Evolutionary conservation across 2,888 invertebrate genomes (phyloP).

Genomic region (Biston stratarius): DNA sequence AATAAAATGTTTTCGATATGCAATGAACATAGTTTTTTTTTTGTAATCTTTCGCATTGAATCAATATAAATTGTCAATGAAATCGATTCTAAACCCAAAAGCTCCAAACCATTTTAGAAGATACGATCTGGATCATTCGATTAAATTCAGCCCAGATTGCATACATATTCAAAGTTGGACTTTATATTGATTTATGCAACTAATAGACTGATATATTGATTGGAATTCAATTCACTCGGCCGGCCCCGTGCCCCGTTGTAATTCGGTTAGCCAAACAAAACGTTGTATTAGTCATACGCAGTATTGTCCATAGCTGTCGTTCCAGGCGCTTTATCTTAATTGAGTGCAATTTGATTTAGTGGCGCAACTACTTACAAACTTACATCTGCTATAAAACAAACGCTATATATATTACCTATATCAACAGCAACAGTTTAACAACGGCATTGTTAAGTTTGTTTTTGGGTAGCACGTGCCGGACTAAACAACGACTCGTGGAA

Average conservation of each 20-base stretch:
- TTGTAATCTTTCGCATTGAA: not conserved
- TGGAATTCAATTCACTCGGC: conserved; percentile 67
- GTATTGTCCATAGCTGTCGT: conserved; percentile 80
- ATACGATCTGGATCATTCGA: conserved; percentile 32
- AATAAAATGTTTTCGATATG: conserved; percentile 22
- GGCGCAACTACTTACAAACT: conserved; percentile 63
- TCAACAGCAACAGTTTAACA: conserved; percentile 46
- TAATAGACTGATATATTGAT: conserved; percentile 54
- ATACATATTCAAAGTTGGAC: conserved; percentile 45
- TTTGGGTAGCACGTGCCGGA: conserved; percentile 56
- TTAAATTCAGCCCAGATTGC: conserved; percentile 32
- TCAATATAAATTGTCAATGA: conserved; percentile 22
- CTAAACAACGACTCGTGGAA: conserved; percentile 34
- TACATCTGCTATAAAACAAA: conserved; percentile 51
- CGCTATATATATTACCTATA: conserved; percentile 49
- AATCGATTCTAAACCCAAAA: conserved; percentile 19
- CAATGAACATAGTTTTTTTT: no score
- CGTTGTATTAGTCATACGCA: conserved; percentile 76
- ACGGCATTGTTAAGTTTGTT: conserved; percentile 57
- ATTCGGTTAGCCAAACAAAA: conserved; percentile 81
- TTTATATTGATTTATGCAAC: conserved; percentile 51
- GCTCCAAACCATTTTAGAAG: conserved; percentile 32
- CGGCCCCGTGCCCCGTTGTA: conserved; percentile 64
- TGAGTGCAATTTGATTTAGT: conserved; percentile 84
- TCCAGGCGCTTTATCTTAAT: conserved; percentile 82